A percentile compares a stretch with the other conserved stretches of the same genome.
phyloP scores from a whole-genome alignment of 2,113 vertebrate species.

The Sinosuthora webbiana region DNA sequence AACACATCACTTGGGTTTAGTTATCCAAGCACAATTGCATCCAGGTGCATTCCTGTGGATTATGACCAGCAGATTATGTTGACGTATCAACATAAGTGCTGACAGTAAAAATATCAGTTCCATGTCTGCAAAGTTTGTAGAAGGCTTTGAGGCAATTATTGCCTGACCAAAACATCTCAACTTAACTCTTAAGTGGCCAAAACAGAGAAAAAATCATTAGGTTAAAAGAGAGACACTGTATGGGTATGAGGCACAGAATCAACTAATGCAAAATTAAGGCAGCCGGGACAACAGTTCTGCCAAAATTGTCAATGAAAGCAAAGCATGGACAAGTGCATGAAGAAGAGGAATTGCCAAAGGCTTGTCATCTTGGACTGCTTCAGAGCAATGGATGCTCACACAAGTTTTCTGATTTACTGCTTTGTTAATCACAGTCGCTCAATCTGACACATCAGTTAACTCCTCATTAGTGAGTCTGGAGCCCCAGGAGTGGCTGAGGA shows the following conservation, averaged over 20 bases:
- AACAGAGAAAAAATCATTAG: not conserved
- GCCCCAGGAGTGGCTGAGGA: not conserved
- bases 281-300: not conserved
- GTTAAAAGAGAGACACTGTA: rapidly evolving
- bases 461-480: not conserved
- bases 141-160: not conserved
- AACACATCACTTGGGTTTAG: constrained; percentile 48
- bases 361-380: not conserved
- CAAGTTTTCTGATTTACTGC: not conserved
- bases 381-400: not conserved
- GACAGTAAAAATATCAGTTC: constrained; percentile 21
- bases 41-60: constrained; percentile 37
- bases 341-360: not conserved
- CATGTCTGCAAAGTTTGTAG: not conserved
- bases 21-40: constrained; percentile 25
- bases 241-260: rapidly evolving
- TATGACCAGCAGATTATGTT: constrained; percentile 3
- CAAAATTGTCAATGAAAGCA: not conserved
- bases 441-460: not conserved
- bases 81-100: not conserved
- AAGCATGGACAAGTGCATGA: not conserved
- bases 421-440: not conserved
- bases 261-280: not conserved
- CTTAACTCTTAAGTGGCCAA: not conserved
- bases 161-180: not conserved